phyloP scores from a whole-genome alignment of 2,888 invertebrate genomes.

The Schizotus pectinicornis region DNA sequence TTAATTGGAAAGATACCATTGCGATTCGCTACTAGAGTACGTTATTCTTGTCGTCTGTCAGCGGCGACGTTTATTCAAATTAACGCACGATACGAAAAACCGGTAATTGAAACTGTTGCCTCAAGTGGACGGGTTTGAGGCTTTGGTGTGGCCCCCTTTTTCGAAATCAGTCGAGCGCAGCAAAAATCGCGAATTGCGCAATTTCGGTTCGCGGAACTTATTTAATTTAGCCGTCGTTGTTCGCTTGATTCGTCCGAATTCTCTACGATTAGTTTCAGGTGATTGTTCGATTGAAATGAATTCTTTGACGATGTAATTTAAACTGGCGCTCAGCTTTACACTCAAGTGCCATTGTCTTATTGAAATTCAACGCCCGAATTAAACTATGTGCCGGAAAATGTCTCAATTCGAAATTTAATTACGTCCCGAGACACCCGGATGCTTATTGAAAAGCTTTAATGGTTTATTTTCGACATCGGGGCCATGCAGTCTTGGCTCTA shows the following conservation, averaged over 20 bases:
- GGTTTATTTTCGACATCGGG: too few species aligned
- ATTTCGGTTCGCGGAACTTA: constrained; percentile 9
- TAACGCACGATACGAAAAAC: background rate
- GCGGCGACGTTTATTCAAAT: constrained; percentile 7
- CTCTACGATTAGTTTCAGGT: constrained; percentile 48
- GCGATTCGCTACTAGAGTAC: constrained; percentile 7
- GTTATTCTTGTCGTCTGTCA: constrained; percentile 4
- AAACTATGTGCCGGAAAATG: constrained; percentile 41
- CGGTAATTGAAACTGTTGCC: constrained; percentile 12
- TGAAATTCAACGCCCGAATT: constrained; percentile 40
- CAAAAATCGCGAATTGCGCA: background rate
- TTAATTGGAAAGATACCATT: constrained; percentile 14
- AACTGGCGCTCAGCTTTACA: constrained; percentile 33
- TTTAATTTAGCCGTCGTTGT: constrained; percentile 22
- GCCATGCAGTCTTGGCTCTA: background rate
- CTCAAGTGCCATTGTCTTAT: constrained; percentile 41
- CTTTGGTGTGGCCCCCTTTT: background rate
- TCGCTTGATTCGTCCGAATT: constrained; percentile 46
- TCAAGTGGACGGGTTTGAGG: constrained; percentile 8
- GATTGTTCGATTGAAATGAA: constrained; percentile 50
- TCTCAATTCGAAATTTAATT: constrained; percentile 43
- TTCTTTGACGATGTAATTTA: constrained; percentile 51
- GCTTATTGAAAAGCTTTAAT: background rate
- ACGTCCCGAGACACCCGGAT: constrained; percentile 26
- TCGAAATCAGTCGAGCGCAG: background rate